Conservation (phyloP, 2,113 vertebrate species). For the Cyanoderma ruficeps region DNA sequence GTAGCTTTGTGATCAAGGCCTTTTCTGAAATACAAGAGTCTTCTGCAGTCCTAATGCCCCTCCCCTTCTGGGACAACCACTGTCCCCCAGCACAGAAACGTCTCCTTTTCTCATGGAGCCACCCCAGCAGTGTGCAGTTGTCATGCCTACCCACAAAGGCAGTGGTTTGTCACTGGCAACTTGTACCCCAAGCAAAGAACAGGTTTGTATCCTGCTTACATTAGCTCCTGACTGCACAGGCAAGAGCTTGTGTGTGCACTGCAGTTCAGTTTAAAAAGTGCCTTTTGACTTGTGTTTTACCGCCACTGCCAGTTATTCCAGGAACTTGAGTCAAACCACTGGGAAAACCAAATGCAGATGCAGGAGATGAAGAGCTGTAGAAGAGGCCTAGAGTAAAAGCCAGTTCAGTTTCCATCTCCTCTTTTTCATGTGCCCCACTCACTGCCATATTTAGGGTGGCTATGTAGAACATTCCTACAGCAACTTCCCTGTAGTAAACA, state of each 20-base stretch:
- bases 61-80: neutral
- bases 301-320: neutral
- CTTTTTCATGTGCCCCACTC: neutral
- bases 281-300: neutral
- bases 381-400: neutral
- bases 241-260: fast-evolving
- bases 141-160: neutral
- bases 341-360: neutral
- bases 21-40: neutral
- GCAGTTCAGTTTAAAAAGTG: neutral
- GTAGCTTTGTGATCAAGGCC: neutral
- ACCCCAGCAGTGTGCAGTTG: neutral
- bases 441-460: neutral
- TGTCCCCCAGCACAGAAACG: neutral
- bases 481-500: neutral
- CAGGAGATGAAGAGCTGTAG: neutral
- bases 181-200: neutral
- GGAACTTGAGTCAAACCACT: neutral
- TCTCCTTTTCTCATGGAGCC: neutral
- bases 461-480: neutral
- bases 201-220: neutral
- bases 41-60: neutral
- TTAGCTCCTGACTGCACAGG: neutral
- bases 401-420: neutral
- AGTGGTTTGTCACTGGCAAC: neutral